Evolutionary conservation across 2,113 vertebrate genomes (phyloP).

Genomic region (Chaetodon auriga): DNA sequence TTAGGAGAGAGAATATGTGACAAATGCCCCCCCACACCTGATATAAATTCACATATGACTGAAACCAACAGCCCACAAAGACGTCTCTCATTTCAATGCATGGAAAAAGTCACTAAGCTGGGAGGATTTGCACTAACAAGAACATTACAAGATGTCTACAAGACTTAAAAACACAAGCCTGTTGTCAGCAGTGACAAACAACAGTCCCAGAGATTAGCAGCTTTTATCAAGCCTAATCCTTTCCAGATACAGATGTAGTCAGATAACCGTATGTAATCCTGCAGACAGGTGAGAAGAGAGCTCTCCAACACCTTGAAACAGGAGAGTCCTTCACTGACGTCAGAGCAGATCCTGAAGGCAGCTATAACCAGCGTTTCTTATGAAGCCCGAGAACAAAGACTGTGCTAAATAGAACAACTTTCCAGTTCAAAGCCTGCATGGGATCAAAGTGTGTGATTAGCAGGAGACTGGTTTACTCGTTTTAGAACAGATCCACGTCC

Average conservation of each 20-base stretch:
- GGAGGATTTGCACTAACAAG: slow-evolving; percentile 30
- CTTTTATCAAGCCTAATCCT: slow-evolving; percentile 68
- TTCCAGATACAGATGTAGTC: slow-evolving; percentile 43
- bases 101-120: not conserved
- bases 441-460: slow-evolving; percentile 58
- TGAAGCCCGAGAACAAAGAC: not conserved
- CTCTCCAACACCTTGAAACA: slow-evolving; percentile 10
- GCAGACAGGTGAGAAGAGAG: slow-evolving; percentile 41
- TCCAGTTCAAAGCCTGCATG: slow-evolving; percentile 38
- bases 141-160: slow-evolving; percentile 46
- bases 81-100: not conserved
- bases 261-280: slow-evolving; percentile 70
- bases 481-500: slow-evolving; percentile 18
- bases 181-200: slow-evolving; percentile 55
- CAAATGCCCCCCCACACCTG: not conserved
- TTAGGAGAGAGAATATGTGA: not conserved
- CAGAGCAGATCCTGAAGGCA: not conserved
- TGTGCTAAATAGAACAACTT: not conserved
- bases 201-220: slow-evolving; percentile 57
- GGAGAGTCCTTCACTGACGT: not conserved
- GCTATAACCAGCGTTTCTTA: not conserved
- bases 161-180: slow-evolving; percentile 35
- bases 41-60: not conserved
- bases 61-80: not conserved
- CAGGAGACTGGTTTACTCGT: slow-evolving; percentile 13